These are phyloP conservation scores for Eupithecia centaureata DNA, from an alignment of 2,888 invertebrate species.

Conservation along the genomic window DNA sequence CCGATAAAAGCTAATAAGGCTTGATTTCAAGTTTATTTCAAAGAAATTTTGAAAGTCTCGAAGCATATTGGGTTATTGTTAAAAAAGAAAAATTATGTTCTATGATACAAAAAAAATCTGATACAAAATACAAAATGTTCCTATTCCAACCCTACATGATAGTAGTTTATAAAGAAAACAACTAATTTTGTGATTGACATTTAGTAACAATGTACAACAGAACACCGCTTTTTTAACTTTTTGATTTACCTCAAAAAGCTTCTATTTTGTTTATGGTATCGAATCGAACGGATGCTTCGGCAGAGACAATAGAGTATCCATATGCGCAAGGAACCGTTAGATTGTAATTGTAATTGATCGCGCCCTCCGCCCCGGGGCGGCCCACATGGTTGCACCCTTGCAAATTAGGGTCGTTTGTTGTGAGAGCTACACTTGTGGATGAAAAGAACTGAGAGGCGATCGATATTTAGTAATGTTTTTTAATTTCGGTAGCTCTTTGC, in stretches of 20 bases:
- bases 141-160: not conserved
- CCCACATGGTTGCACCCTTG: conserved; percentile 35
- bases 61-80: too few relatives aligned
- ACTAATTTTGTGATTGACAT: not conserved
- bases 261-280: not conserved
- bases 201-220: not conserved
- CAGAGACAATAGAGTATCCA: conserved; percentile 27
- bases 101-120: not conserved
- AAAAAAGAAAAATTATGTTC: not conserved
- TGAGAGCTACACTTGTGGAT: conserved; percentile 20
- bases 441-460: conserved; percentile 24
- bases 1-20: conserved; percentile 9
- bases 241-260: not conserved
- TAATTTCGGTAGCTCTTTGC: not conserved
- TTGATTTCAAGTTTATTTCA: not conserved
- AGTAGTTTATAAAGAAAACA: not conserved
- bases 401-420: conserved; percentile 32
- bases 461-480: conserved; percentile 12
- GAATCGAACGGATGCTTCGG: conserved; percentile 9
- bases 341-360: conserved; percentile 30
- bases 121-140: not conserved
- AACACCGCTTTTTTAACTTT: not conserved
- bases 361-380: conserved; percentile 25
- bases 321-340: conserved; percentile 40
- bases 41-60: not conserved